These are phyloP conservation scores for Catocala fraxini DNA, from an alignment of 2,888 invertebrate genomes.

Conservation along the genomic window DNA sequence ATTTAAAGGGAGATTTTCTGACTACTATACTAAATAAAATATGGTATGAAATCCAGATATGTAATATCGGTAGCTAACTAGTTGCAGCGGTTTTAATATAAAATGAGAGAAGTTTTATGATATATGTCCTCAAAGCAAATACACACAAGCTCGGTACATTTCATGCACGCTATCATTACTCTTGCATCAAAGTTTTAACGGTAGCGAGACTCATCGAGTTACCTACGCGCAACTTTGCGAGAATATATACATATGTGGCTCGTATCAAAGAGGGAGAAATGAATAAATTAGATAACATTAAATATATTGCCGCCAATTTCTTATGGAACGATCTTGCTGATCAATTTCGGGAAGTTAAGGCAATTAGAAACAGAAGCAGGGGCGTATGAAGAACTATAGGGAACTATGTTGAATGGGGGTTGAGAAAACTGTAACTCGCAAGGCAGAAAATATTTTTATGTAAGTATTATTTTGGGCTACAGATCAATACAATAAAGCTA, in stretches of 20 bases:
- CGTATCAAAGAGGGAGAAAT: conserved; percentile 43
- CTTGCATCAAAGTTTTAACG: conserved; percentile 54
- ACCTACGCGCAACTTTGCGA: conserved; percentile 48
- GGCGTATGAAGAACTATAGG: conserved; percentile 4
- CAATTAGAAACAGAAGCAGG: conserved; percentile 30
- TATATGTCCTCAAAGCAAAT: conserved; percentile 1
- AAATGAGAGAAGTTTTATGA: conserved; percentile 1
- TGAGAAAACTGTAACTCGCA: neutral
- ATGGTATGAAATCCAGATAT: too few relatives aligned
- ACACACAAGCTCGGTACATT: neutral
- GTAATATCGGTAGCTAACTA: too few relatives aligned
- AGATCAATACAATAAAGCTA: too few relatives aligned
- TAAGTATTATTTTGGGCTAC: neutral
- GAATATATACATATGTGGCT: conserved; percentile 51
- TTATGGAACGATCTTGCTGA: conserved; percentile 41
- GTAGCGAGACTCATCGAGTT: conserved; percentile 41
- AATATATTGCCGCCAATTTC: conserved; percentile 52
- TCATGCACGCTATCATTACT: conserved; percentile 40
- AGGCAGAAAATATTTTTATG: neutral
- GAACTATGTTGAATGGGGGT: conserved; percentile 14
- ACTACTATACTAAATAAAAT: too few relatives aligned
- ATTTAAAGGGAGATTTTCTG: too few relatives aligned
- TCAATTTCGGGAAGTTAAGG: conserved; percentile 35
- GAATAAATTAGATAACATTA: conserved; percentile 62
- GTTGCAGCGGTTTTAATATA: neutral